phyloP scores from a whole-genome alignment of 1,140 invertebrate genomes.

The Monochamus saltuarius region DNA sequence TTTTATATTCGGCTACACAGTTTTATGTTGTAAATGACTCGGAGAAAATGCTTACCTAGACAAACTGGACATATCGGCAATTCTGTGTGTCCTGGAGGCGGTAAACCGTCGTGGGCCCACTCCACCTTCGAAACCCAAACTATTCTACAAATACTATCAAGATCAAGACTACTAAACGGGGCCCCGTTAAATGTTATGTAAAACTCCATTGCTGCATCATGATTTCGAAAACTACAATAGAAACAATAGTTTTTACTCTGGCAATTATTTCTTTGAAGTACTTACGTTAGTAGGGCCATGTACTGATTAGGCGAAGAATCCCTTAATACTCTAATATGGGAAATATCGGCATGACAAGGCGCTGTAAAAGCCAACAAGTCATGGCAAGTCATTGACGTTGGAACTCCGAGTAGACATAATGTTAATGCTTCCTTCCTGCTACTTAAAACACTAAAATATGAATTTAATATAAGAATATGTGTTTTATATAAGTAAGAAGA shows the following conservation, averaged over 20 bases:
- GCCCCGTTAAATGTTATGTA: slow-evolving; percentile 90
- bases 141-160: slow-evolving; percentile 84
- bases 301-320: slow-evolving; percentile 91
- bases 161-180: slow-evolving; percentile 91
- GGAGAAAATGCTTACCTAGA: slow-evolving; percentile 50
- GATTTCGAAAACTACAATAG: slow-evolving; percentile 58
- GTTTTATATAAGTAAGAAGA: slow-evolving; percentile 8
- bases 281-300: slow-evolving; percentile 89
- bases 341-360: slow-evolving; percentile 86
- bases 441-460: slow-evolving; percentile 59
- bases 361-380: slow-evolving; percentile 94
- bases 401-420: slow-evolving; percentile 89
- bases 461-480: slow-evolving; percentile 8
- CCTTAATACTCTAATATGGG: slow-evolving; percentile 88
- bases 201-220: slow-evolving; percentile 86
- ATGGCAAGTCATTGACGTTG: slow-evolving; percentile 88
- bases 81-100: slow-evolving; percentile 82
- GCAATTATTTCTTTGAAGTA: slow-evolving; percentile 14
- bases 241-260: slow-evolving; percentile 3
- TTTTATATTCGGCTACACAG: not conserved
- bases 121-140: slow-evolving; percentile 95
- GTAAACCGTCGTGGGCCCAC: slow-evolving; percentile 68
- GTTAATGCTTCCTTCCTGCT: slow-evolving; percentile 75
- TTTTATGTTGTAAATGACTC: slow-evolving; percentile 3
- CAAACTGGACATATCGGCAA: slow-evolving; percentile 98